A percentile compares a stretch with the other conserved stretches of the same genome.
Evolutionary conservation across 2,113 vertebrate species (phyloP).

Genomic region (Aegithalos caudatus): DNA sequence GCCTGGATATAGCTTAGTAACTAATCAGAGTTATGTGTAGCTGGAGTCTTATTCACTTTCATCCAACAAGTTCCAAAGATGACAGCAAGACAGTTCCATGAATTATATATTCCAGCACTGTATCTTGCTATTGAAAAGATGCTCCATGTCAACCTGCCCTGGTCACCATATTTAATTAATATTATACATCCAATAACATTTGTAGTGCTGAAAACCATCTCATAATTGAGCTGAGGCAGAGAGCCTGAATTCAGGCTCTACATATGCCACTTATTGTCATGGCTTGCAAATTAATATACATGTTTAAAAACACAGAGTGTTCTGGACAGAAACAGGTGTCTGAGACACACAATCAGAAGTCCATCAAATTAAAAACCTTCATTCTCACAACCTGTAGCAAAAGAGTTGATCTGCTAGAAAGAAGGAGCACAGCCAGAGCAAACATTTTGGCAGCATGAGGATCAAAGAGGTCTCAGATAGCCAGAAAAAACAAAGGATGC

Average conservation of each 20-base stretch:
- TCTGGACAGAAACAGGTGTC: neutral
- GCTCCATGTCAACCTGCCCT: neutral
- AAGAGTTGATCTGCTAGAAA: neutral
- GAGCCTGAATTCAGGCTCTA: neutral
- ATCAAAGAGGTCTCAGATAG: slow-evolving; percentile 51
- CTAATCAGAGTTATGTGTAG: neutral
- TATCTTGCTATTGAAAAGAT: neutral
- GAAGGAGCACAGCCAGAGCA: neutral
- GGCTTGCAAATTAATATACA: neutral
- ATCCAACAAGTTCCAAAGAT: neutral
- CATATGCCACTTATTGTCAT: neutral
- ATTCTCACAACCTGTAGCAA: slow-evolving; percentile 23
- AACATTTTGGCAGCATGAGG: slow-evolving; percentile 18
- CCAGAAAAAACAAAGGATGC: slow-evolving; percentile 56
- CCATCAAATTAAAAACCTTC: neutral
- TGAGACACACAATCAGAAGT: neutral
- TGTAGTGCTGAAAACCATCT: neutral
- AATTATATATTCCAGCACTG: neutral
- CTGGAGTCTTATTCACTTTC: neutral
- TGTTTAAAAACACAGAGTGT: neutral
- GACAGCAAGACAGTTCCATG: neutral
- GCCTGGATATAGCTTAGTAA: neutral
- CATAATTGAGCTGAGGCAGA: neutral
- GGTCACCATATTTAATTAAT: neutral
- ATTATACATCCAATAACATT: neutral